A percentile compares a stretch with the other conserved stretches of the same genome.
phyloP scores from a whole-genome alignment of 2,113 vertebrate species.

The Gyps fulvus region DNA sequence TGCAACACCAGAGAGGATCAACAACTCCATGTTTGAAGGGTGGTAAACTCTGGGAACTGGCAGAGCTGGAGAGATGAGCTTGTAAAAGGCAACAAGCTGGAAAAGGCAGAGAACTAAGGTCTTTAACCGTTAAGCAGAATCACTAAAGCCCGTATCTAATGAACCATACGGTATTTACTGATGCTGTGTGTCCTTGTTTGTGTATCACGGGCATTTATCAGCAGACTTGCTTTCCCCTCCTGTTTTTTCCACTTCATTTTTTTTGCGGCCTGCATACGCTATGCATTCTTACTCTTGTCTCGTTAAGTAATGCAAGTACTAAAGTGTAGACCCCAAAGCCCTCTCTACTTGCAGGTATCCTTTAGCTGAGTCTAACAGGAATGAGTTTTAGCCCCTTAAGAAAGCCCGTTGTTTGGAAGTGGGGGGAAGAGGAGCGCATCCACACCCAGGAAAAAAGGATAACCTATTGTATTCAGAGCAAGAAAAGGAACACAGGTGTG shows the following conservation, averaged over 20 bases:
- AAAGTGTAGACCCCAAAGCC: not conserved
- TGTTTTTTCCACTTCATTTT: not conserved
- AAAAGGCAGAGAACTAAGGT: not conserved
- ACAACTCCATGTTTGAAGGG: not conserved
- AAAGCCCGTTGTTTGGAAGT: not conserved
- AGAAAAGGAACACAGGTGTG: not conserved
- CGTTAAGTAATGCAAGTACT: not conserved
- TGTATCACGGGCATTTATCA: not conserved
- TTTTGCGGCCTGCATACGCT: not conserved
- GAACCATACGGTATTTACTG: not conserved
- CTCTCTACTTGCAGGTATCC: not conserved
- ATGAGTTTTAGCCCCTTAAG: not conserved
- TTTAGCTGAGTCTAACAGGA: rapidly evolving
- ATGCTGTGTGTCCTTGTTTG: not conserved
- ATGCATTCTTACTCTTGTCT: not conserved
- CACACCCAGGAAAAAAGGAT: rapidly evolving
- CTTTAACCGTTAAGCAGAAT: not conserved
- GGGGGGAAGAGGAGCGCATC: too few relatives aligned
- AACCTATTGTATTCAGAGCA: too few relatives aligned
- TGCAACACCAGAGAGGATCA: not conserved
- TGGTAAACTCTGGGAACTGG: not conserved
- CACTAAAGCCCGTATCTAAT: not conserved
- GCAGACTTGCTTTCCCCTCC: not conserved
- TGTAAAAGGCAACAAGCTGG: not conserved
- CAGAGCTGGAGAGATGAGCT: not conserved